Evolutionary conservation across 2,113 vertebrate species (phyloP).

Genomic region (Petrocephalus zakoni): DNA sequence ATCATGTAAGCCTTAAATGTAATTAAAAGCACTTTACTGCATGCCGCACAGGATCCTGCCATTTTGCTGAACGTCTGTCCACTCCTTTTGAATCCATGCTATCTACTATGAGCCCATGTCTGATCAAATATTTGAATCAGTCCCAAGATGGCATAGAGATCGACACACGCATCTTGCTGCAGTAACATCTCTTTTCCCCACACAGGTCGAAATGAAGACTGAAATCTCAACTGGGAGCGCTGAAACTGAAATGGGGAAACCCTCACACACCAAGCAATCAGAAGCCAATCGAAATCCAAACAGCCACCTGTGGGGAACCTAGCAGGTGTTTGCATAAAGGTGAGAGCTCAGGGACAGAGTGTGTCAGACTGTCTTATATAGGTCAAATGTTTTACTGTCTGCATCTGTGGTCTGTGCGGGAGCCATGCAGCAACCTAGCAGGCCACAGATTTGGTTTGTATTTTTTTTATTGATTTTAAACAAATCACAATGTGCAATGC

Average conservation of each 20-base stretch:
- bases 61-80: neutral
- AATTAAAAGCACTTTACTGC: neutral
- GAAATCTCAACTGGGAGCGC: neutral
- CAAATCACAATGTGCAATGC: neutral
- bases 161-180: neutral
- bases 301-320: neutral
- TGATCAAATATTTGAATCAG: neutral
- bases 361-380: neutral
- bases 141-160: neutral
- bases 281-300: neutral
- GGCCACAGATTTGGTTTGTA: neutral
- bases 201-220: neutral
- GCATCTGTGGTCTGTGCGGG: neutral
- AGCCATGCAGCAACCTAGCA: neutral
- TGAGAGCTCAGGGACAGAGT: neutral
- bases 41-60: neutral
- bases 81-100: neutral
- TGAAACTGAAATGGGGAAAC: neutral
- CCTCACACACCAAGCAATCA: neutral
- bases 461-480: neutral
- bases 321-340: neutral
- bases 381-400: neutral
- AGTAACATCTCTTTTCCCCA: neutral
- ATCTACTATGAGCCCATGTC: neutral
- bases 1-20: neutral